Conservation (phyloP, 2,888 invertebrate species). For the Clivina fossor region DNA sequence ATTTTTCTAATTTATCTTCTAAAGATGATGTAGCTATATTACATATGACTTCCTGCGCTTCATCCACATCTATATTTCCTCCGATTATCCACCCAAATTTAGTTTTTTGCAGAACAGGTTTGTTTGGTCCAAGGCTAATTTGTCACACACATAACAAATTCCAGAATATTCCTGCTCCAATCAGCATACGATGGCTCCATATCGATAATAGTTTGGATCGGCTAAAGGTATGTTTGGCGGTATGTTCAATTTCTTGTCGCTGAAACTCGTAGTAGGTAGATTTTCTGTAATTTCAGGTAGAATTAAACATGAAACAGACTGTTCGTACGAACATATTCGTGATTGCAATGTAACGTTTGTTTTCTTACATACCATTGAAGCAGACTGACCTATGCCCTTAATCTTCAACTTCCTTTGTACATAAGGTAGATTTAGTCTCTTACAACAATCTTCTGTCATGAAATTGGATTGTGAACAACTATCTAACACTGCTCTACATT, state of each 20-base stretch:
- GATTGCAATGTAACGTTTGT: not conserved
- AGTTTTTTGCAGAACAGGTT: slow-evolving; percentile 34
- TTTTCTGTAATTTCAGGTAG: slow-evolving; percentile 7
- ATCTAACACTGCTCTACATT: slow-evolving; percentile 12
- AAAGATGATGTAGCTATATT: slow-evolving; percentile 5
- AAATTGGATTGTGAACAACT: slow-evolving; percentile 22
- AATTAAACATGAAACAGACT: slow-evolving; percentile 1
- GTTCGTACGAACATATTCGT: not conserved
- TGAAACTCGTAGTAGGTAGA: slow-evolving; percentile 2
- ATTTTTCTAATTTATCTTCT: slow-evolving; percentile 35
- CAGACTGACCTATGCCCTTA: slow-evolving; percentile 1
- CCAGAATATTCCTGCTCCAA: slow-evolving; percentile 27
- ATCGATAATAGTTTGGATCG: slow-evolving; percentile 23
- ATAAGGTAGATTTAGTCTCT: slow-evolving; percentile 6
- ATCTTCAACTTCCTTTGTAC: not conserved
- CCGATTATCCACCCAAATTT: slow-evolving; percentile 41
- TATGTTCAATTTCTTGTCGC: slow-evolving; percentile 2
- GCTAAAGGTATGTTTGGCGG: slow-evolving; percentile 25
- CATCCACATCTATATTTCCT: slow-evolving; percentile 21
- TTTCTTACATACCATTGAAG: not conserved
- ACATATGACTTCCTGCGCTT: not conserved
- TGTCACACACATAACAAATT: slow-evolving; percentile 31
- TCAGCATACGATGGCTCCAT: slow-evolving; percentile 9
- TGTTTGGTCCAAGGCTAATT: slow-evolving; percentile 13
- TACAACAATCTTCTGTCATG: slow-evolving; percentile 4